Evolutionary conservation across 1,140 invertebrate genomes (phyloP), one percentile per base, ranked within the genome.

Genomic region (Paralvinella palmiformis): DNA sequence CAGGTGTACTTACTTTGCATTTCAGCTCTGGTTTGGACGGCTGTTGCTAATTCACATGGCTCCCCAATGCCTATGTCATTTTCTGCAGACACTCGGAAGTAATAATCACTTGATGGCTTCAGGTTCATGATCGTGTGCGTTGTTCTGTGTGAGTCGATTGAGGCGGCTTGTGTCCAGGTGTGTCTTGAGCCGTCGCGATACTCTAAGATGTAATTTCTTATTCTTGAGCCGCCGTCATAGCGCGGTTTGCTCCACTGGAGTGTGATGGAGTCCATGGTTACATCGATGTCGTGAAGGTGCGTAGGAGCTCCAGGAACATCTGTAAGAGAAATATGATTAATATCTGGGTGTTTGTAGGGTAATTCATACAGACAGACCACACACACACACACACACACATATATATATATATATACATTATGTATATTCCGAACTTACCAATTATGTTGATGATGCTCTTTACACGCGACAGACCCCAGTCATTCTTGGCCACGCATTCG

Each of bases 381-480:
- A n/a, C n/a, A n/a, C n/a, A n/a, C n/a, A n/a, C n/a, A n/a, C n/a
- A n/a, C n/a, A n/a, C n/a, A n/a, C n/a, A n/a, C n/a, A n/a, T n/a
- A n/a, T n/a, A n/a, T n/a, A n/a, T n/a, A n/a, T n/a, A n/a, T n/a
- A n/a, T n/a, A n/a, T n/a, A n/a, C n/a, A n/a, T n/a, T n/a, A n/a
- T n/a, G n/a, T n/a, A n/a, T n/a, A n/a, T n/a, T n/a, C n/a, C n/a
- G n/a, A n/a, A 78, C 48, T 73, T 70, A 73, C 82, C 83, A 5
- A 96, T 82, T 0, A 97, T 94, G 53, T 88, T 88, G 3, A 98
- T 92, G 74, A 94, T 94, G 66, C 96, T 87, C 0, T 90, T 93
- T 0, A 90, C 92, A 1, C 91, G 93, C 76, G 96, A 93, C 74
- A 91, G 94, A 62, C 95, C 95, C 62, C 89, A 91, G 24, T 91